Base-by-base conservation (phyloP, 2,888 invertebrate genomes). In the Chouioia cunea region DNA sequence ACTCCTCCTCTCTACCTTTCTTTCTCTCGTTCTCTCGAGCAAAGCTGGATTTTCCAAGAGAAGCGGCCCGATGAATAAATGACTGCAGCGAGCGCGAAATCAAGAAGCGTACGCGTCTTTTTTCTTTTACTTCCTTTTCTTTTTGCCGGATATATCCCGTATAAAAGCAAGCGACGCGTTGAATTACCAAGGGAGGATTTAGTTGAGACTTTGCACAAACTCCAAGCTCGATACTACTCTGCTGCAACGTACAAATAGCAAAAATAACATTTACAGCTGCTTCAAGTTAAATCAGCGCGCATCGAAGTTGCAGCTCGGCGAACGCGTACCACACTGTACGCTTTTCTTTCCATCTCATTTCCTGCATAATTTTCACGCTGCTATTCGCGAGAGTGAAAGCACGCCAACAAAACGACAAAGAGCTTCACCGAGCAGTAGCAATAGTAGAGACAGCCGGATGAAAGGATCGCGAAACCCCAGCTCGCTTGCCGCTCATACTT, bases 171-270 rank as follows among this genome's bases (percentile, higher is more conserved):
- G 4, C 27, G 27, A 27, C 6, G 27, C 4, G 27, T 27, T 6
- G 27, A 6, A 27, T 27, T 27, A 27, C 27, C 6, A 6, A 6
- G 79, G 77, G 79, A 79, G 83, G 83, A 85, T 84, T 84, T 84
- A 83, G 84, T 81, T 79, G 82, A 82, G 81, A 83, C 83, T 83
- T 83, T 82, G 6, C 27, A 6, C 27, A 27, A 27, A 27, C 81
- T 78, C 77, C 78, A 66, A 73, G 73, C 72, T n/a, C n/a, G n/a
- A n/a, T n/a, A n/a, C n/a, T n/a, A 27, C 4, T 6, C 75, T 74
- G 69, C 74, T 59, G 22, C 50, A 63, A 67, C 79, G 75, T 80
- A 80, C 81, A 81, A 82, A 81, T 81, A 81, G 75, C 75, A 74
- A 77, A 77, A 79, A 78, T 77, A 79, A 77, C 73, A 75, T 70